Evolutionary conservation across 2,888 invertebrate genomes (phyloP).

Genomic region (Ormyrus rosae): DNA sequence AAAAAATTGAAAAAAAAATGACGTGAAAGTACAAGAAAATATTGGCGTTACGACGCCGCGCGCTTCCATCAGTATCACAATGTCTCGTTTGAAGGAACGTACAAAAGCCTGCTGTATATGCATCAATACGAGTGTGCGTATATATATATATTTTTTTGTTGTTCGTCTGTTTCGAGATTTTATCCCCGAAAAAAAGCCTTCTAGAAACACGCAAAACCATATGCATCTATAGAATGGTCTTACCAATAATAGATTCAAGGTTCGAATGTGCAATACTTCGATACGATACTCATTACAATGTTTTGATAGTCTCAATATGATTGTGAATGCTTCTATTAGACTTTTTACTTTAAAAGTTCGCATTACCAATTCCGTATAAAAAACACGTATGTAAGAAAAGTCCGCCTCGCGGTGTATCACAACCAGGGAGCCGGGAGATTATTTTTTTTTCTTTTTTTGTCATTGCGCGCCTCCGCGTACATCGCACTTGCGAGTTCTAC

Average conservation of each 20-base stretch:
- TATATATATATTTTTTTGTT: conserved; percentile 17
- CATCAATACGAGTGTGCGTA: conserved; percentile 57
- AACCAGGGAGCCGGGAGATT: conserved; percentile 51
- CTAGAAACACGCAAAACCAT: conserved; percentile 53
- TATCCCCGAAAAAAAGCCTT: conserved; percentile 32
- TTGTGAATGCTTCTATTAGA: conserved; percentile 51
- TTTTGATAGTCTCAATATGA: conserved; percentile 29
- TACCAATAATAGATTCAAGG: conserved; percentile 11
- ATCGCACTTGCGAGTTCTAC: conserved; percentile 40
- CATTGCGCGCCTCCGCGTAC: conserved; percentile 33
- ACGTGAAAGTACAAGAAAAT: conserved; percentile 51
- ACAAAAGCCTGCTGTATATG: conserved; percentile 64
- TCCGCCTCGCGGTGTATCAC: conserved; percentile 54
- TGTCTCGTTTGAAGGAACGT: conserved; percentile 71
- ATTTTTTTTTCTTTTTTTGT: neutral
- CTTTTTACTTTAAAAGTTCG: conserved; percentile 45
- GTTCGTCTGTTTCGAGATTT: conserved; percentile 25
- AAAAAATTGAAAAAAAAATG: conserved; percentile 26
- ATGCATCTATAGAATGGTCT: neutral
- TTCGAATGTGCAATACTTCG: neutral
- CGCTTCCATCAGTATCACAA: conserved; percentile 70
- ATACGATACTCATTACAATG: conserved; percentile 3
- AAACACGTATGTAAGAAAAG: conserved; percentile 49
- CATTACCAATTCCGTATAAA: conserved; percentile 46
- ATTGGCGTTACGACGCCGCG: conserved; percentile 56